Evolutionary conservation across 2,888 invertebrate species (phyloP), one percentile per base, ranked within the genome.

Genomic region (Eilema sororculum): DNA sequence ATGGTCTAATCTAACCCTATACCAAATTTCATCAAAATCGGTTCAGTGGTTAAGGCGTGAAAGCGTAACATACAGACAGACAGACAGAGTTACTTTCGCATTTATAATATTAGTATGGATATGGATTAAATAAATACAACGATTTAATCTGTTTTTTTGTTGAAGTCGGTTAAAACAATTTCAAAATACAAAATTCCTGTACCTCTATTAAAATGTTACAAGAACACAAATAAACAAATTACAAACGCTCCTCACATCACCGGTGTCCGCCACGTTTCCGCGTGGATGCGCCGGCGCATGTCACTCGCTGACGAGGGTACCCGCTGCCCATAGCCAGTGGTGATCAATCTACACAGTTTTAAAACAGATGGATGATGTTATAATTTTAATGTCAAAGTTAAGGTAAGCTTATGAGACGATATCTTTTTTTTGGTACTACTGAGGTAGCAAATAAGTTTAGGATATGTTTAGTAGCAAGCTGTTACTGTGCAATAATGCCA

Each of bases 251-350:
- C 59, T 52, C 75, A 69, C 65, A 61, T 76, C 75, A 74, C 78
- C 74, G 78, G 68, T 69, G 78, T 79, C 81, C 46, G 78, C 78
- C 78, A 79, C 69, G 71, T 81, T 86, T 83, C 84, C 84, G 77
- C 85, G 74, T 75, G 82, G 78, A 65, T 85, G 89, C 87, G 84
- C 81, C 71, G 71, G 87, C 86, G 87, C 88, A 80, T 83, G 79
- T 83, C 79, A 77, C 77, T 77, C 70, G 72, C 72, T 83, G 86
- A 86, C 83, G 79, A 80, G 83, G 85, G 86, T 86, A 57, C 12
- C 65, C 56, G 28, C 65, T 65, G 28, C 65, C n/a, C n/a, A n/a
- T 65, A 69, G 46, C 69, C 63, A 74, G 25, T 58, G 30, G 60
- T 74, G 75, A 75, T 75, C 72, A 33, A 78, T 76, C 74, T 72